Conservation (phyloP, 2,888 invertebrate species). For the Neria commutata region DNA sequence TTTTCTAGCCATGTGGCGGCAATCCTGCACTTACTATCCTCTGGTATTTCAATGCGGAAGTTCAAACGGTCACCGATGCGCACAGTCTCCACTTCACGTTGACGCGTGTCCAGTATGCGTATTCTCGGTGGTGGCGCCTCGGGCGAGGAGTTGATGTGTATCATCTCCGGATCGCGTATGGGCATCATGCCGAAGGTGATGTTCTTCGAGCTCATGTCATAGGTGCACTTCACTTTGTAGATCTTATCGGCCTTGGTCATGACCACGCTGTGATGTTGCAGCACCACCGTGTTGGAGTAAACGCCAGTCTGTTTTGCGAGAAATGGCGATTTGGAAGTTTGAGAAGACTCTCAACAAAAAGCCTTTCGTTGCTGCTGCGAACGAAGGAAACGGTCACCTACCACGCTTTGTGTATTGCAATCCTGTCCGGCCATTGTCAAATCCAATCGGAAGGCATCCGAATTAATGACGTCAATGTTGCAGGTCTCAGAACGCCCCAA, state of each 20-base stretch:
- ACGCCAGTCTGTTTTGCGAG: constrained; percentile 75
- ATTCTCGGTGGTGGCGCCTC: constrained; percentile 94
- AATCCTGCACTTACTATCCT: constrained; percentile 79
- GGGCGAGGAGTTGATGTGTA: constrained; percentile 92
- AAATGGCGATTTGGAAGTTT: background rate
- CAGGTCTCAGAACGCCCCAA: constrained; percentile 93
- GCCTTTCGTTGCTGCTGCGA: background rate
- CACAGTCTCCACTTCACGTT: constrained; percentile 91
- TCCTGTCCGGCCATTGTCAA: constrained; percentile 93
- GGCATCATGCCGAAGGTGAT: constrained; percentile 98
- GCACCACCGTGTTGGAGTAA: constrained; percentile 91
- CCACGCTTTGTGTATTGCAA: constrained; percentile 94
- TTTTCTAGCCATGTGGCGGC: too few relatives aligned
- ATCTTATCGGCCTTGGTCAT: constrained; percentile 97
- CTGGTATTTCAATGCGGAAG: constrained; percentile 94
- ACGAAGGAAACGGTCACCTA: constrained; percentile 60
- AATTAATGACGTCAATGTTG: constrained; percentile 91
- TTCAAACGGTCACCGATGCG: constrained; percentile 93
- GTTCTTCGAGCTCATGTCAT: constrained; percentile 95
- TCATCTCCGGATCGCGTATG: constrained; percentile 94
- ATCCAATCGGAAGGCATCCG: constrained; percentile 89
- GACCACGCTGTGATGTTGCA: constrained; percentile 94
- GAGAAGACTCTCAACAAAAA: background rate
- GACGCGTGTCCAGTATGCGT: constrained; percentile 84
- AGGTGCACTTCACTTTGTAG: constrained; percentile 95